phyloP scores from a whole-genome alignment of 2,113 vertebrate species.

The Amazona vittata region DNA sequence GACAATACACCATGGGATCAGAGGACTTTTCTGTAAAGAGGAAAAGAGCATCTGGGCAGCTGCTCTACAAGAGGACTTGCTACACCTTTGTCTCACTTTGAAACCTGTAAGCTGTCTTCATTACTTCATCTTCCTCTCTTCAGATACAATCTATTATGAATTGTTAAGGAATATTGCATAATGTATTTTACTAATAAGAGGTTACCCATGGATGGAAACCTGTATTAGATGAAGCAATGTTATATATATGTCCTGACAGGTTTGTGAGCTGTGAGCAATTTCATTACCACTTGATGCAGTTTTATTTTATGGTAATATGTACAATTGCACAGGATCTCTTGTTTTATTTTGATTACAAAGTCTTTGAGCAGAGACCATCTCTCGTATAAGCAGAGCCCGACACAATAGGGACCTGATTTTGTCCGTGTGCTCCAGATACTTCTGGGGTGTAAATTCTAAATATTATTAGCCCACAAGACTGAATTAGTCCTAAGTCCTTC shows the following conservation, averaged over 20 bases:
- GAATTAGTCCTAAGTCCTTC: background rate
- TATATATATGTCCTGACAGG: background rate
- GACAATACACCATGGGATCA: background rate
- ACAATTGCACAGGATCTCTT: background rate
- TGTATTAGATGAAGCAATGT: background rate
- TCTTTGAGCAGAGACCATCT: background rate
- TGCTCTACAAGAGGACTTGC: background rate
- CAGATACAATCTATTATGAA: background rate
- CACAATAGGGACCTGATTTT: background rate
- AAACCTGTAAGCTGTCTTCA: constrained; percentile 20
- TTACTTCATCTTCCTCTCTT: background rate
- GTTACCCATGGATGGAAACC: background rate
- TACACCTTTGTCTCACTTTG: constrained; percentile 33
- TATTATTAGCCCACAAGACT: background rate
- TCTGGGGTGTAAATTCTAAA: background rate
- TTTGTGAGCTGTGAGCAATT: background rate
- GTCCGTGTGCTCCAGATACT: background rate
- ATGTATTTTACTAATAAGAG: background rate
- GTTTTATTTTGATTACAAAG: background rate
- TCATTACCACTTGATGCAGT: background rate
- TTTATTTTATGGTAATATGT: background rate
- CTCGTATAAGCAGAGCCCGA: background rate
- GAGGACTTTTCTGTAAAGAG: background rate
- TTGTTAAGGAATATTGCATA: constrained; percentile 7
- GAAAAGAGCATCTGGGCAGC: background rate